phyloP scores from a whole-genome alignment of 1,140 invertebrate species.

The Bombus consobrinus region DNA sequence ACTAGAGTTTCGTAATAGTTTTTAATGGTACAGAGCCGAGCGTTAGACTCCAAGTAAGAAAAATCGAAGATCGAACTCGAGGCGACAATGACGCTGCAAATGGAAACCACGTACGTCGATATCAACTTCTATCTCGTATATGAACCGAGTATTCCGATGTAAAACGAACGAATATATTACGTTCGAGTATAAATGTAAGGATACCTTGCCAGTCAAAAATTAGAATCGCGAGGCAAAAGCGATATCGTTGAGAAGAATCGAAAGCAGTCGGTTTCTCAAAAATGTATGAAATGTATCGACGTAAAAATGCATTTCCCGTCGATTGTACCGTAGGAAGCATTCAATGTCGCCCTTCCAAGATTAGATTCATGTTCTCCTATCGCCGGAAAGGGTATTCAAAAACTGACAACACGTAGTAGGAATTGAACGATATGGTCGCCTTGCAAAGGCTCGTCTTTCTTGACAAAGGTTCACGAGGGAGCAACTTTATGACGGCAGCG shows the following conservation, averaged over 20 bases:
- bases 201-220: not conserved
- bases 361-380: conserved; percentile 54
- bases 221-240: not conserved
- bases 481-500: conserved; percentile 50
- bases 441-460: conserved; percentile 27
- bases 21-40: not conserved
- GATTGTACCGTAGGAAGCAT: conserved; percentile 1
- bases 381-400: conserved; percentile 44
- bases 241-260: not conserved
- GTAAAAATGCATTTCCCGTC: conserved; percentile 15
- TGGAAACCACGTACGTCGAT: not conserved
- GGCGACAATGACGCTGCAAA: not conserved
- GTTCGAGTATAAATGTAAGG: not conserved
- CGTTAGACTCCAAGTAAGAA: not conserved
- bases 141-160: not conserved
- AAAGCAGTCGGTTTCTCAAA: not conserved
- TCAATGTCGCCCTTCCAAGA: conserved; percentile 24
- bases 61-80: not conserved
- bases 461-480: conserved; percentile 7
- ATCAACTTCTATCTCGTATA: not conserved
- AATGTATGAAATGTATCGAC: not conserved
- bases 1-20: not conserved
- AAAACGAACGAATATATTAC: not conserved
- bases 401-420: conserved; percentile 30
- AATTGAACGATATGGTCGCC: conserved; percentile 37